Conservation (phyloP, 92 coral and sea anemone genomes). For the Phenganax subtilis region DNA sequence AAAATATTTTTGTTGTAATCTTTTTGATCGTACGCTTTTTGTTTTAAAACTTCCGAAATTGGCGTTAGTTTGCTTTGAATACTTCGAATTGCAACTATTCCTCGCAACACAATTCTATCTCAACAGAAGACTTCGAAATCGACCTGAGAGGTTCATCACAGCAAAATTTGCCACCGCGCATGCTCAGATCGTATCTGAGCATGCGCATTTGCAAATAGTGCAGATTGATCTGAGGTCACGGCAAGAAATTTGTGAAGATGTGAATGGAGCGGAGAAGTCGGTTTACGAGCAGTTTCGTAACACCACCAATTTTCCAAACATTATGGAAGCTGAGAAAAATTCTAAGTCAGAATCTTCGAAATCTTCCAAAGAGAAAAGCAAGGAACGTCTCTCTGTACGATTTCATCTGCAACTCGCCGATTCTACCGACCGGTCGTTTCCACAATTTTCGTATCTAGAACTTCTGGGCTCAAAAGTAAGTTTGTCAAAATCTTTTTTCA, state of each 20-base stretch:
- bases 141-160: slow-evolving; percentile 64
- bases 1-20: slow-evolving; percentile 45
- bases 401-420: slow-evolving; percentile 75
- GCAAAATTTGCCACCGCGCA: slow-evolving; percentile 72
- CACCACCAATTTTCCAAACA: slow-evolving; percentile 69
- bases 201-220: slow-evolving; percentile 88
- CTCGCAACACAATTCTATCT: slow-evolving; percentile 55
- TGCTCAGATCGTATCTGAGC: slow-evolving; percentile 93
- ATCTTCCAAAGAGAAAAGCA: slow-evolving; percentile 30
- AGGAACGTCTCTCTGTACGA: slow-evolving; percentile 54
- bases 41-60: slow-evolving; percentile 48
- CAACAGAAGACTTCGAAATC: slow-evolving; percentile 47
- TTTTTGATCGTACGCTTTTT: slow-evolving; percentile 28
- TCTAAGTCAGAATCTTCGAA: slow-evolving; percentile 65
- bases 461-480: slow-evolving; percentile 69
- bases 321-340: slow-evolving; percentile 82
- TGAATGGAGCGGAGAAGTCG: slow-evolving; percentile 28
- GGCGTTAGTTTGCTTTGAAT: slow-evolving; percentile 61
- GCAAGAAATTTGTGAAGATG: slow-evolving; percentile 81
- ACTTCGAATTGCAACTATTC: slow-evolving; percentile 82
- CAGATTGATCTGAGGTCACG: slow-evolving; percentile 84
- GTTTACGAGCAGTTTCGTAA: slow-evolving; percentile 56
- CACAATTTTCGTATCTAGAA: slow-evolving; percentile 92
- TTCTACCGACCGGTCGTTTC: slow-evolving; percentile 87
- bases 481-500: slow-evolving; percentile 20